Conservation (phyloP, 1,140 invertebrate species). For the Nymphalis io region DNA sequence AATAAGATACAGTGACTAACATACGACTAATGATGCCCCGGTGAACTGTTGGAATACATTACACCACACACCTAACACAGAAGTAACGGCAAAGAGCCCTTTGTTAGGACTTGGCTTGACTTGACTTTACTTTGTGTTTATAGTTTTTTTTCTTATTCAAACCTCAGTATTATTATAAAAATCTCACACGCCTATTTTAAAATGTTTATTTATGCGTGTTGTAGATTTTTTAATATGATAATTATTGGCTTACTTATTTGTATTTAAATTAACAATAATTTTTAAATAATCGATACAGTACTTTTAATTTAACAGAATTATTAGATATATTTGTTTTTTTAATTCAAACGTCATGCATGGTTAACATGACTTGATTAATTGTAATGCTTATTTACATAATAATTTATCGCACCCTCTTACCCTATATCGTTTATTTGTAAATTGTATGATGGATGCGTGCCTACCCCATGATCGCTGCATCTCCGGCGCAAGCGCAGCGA, state of each 20-base stretch:
- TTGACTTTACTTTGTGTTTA: neutral
- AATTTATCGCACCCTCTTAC: constrained; percentile 30
- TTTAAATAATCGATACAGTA: too few relatives aligned
- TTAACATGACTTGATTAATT: constrained; percentile 28
- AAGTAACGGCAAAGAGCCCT: constrained; percentile 34
- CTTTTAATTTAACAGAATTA: neutral
- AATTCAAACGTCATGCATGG: constrained; percentile 21
- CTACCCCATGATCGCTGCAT: constrained; percentile 46
- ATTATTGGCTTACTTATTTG: too few relatives aligned
- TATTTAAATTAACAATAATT: too few relatives aligned
- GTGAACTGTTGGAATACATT: constrained; percentile 52
- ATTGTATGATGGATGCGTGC: constrained; percentile 42
- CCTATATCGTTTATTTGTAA: constrained; percentile 32
- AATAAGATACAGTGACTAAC: constrained; percentile 60
- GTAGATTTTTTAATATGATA: too few relatives aligned
- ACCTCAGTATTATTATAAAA: too few relatives aligned
- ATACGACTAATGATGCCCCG: constrained; percentile 54
- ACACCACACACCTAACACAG: constrained; percentile 26
- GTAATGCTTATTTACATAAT: constrained; percentile 31
- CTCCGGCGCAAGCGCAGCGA: constrained; percentile 42
- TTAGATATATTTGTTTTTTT: constrained; percentile 1
- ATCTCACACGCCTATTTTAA: too few relatives aligned
- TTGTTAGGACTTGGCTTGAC: constrained; percentile 14
- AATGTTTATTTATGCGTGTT: too few relatives aligned
- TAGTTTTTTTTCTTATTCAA: neutral